A percentile compares a stretch with the other conserved stretches of the same genome.
phyloP scores from a whole-genome alignment of 2,888 invertebrate species.

The Tinea semifulvella region DNA sequence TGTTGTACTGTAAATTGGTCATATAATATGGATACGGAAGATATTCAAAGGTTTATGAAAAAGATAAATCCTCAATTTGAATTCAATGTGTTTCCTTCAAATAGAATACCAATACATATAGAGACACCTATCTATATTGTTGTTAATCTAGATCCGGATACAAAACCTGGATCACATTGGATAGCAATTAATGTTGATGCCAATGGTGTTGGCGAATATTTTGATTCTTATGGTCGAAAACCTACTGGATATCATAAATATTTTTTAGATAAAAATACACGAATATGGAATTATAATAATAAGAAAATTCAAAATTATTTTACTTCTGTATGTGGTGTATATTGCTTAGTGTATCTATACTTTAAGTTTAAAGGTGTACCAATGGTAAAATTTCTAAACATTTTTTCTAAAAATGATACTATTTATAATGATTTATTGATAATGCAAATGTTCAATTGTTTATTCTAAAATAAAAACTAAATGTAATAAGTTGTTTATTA shows the following conservation, averaged over 20 bases:
- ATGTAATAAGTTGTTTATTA: neutral
- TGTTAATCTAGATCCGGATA: conserved; percentile 16
- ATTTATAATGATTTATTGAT: neutral
- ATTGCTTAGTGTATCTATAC: neutral
- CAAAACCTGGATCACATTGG: conserved; percentile 17
- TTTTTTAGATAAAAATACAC: conserved; percentile 8
- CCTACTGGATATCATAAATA: neutral
- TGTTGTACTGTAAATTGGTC: neutral
- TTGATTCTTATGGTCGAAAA: conserved; percentile 18
- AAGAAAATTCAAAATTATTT: neutral
- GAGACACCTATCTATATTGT: conserved; percentile 16
- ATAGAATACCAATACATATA: conserved; percentile 18
- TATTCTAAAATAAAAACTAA: neutral
- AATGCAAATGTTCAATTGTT: neutral
- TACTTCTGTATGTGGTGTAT: neutral
- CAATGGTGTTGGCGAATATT: conserved; percentile 17
- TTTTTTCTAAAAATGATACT: neutral
- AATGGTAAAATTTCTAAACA: neutral
- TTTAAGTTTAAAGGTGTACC: neutral
- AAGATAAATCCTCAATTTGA: neutral
- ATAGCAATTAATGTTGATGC: conserved; percentile 18
- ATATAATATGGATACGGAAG: neutral
- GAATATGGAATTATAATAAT: conserved; percentile 8
- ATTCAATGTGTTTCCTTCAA: conserved; percentile 14
- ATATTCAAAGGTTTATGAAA: conserved; percentile 1